Conservation (phyloP, 92 coral and sea anemone species). For the Porites lobata region DNA sequence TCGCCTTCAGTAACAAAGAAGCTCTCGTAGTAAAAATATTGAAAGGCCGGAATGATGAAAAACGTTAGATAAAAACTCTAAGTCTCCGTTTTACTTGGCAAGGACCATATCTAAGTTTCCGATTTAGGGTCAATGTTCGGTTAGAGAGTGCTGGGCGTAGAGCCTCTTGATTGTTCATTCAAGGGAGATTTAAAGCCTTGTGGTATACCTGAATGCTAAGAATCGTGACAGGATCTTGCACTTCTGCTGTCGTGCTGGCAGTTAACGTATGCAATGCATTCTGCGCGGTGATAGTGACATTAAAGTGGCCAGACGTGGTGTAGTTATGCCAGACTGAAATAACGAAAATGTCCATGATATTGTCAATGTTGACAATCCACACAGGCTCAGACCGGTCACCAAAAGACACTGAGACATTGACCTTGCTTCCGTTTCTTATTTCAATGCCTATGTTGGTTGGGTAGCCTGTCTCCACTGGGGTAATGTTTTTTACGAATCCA, state of each 20-base stretch:
- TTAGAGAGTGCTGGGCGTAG: too few species aligned
- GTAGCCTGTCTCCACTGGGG: slow-evolving; percentile 37
- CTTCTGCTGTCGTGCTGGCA: slow-evolving; percentile 53
- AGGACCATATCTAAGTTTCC: too few species aligned
- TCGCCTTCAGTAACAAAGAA: too few species aligned
- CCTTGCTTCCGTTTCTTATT: slow-evolving; percentile 41
- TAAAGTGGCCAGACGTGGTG: slow-evolving; percentile 65
- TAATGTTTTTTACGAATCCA: slow-evolving; percentile 41
- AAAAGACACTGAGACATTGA: slow-evolving; percentile 43
- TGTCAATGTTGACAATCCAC: slow-evolving; percentile 30
- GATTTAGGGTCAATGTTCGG: too few species aligned
- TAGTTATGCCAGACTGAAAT: slow-evolving; percentile 69
- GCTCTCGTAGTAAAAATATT: too few species aligned
- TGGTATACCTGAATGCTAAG: slow-evolving; percentile 66
- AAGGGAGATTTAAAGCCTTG: not conserved
- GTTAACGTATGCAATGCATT: slow-evolving; percentile 60
- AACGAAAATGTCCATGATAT: slow-evolving; percentile 73
- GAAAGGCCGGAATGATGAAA: too few species aligned
- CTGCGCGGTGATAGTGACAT: slow-evolving; percentile 64
- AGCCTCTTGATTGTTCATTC: too few species aligned
- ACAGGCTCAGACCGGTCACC: slow-evolving; percentile 46
- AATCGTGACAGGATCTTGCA: slow-evolving; percentile 62
- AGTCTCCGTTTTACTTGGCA: too few species aligned
- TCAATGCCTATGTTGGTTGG: slow-evolving; percentile 32
- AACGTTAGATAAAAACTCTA: too few species aligned